Conservation (phyloP, 2,888 invertebrate genomes). For the Oligia fasciuncula region DNA sequence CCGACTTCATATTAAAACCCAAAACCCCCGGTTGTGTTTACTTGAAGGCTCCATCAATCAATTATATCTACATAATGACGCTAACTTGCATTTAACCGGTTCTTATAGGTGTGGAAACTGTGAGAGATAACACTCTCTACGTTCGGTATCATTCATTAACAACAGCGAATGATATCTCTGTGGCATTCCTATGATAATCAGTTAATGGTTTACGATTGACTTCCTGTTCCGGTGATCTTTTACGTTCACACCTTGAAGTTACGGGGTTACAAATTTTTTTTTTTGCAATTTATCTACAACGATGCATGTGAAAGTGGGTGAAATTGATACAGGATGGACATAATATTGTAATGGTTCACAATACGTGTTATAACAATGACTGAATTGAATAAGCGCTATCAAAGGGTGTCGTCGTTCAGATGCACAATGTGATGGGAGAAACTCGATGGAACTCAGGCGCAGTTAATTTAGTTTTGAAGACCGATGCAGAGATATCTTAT, state of each 20-base stretch:
- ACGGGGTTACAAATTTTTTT: conserved; percentile 18
- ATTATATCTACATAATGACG: not conserved
- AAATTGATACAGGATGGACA: conserved; percentile 51
- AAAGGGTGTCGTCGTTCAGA: conserved; percentile 39
- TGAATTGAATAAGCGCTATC: conserved; percentile 58
- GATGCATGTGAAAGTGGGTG: conserved; percentile 50
- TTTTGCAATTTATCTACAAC: conserved; percentile 23
- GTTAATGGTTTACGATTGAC: conserved; percentile 49
- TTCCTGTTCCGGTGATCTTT: conserved; percentile 47
- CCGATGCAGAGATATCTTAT: not conserved
- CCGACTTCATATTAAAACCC: not conserved
- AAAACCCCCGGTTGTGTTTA: not conserved
- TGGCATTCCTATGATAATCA: conserved; percentile 68
- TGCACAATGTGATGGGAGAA: conserved; percentile 44
- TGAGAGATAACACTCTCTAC: conserved; percentile 50
- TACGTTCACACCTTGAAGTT: conserved; percentile 11
- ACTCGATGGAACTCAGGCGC: conserved; percentile 19
- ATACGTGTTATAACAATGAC: conserved; percentile 52
- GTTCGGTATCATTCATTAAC: conserved; percentile 31
- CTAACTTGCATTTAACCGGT: conserved; percentile 39
- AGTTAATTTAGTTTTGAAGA: conserved; percentile 28
- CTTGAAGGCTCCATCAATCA: conserved; percentile 11
- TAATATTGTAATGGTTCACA: conserved; percentile 52
- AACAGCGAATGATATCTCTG: conserved; percentile 29
- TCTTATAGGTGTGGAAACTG: conserved; percentile 13